Base-by-base conservation (phyloP, 2,113 vertebrate genomes). In the Varanus komodoensis region DNA sequence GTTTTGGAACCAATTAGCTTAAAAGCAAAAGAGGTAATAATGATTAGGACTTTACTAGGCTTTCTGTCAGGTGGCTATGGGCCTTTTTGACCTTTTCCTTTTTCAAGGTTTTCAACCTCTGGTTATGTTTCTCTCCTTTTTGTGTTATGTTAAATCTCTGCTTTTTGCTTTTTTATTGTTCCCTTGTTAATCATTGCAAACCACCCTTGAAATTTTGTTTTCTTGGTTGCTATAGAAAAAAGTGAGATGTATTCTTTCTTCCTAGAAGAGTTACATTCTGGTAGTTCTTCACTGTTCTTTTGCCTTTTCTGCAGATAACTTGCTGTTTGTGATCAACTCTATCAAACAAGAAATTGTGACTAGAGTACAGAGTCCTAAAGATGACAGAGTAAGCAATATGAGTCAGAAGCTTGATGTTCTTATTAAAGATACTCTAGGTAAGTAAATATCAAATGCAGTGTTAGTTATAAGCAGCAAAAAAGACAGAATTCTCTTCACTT, bases 271-370 rank as follows among this genome's bases (percentile, higher is more conserved):
- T 27, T 14, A 8, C 34, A 15, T 82, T 93, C 12, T 87, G 85
- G 74, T 87, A 34, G 38, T 84, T 69, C 93, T n/a, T 7, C 0
- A 3, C 2, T 0, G 38, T 69, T 78, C 50, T 64, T 29, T 91
- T 1, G 87, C 94, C 90, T 95, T 34, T 92, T 93, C 94, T 97
- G 67, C 93, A 99, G 99, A 99, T 97, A 99, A 98, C 85, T 97
- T 99, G 95, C 97, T 99, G 89, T 99, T 99, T 97, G 99, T 99
- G 96, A 99, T 99, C 96, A 99, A 99, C 89, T 98, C 99, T 93
- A 99, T 99, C 96, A 99, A 99, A 96, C 98, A 99, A 97, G 99
- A 99, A 96, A 99, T 99, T 86, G 98, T 99, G 95, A 98, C 94
- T 90, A 97, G 98, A 93, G 98, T 99, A n/a, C 98, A 99, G 95